These are phyloP conservation scores for Gallinago paraguaiae DNA, from an alignment of 2,113 vertebrate genomes.

Conservation along the genomic window DNA sequence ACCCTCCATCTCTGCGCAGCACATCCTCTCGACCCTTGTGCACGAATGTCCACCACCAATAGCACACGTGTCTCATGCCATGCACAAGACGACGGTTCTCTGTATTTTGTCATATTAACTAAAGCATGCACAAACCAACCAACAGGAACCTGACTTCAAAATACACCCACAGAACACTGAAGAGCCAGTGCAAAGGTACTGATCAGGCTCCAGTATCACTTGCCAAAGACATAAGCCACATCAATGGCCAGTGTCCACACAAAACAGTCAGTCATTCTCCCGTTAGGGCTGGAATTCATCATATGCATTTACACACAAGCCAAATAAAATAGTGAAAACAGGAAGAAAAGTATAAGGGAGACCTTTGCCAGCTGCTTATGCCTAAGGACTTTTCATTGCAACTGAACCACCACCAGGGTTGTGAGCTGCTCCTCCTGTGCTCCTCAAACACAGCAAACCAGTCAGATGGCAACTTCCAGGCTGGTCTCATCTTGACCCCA, in stretches of 20 bases:
- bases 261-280: background rate
- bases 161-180: background rate
- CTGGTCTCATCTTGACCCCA: background rate
- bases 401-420: background rate
- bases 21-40: accelerated
- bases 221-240: background rate
- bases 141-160: background rate
- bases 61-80: accelerated
- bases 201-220: background rate
- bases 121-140: background rate
- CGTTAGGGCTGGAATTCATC: background rate
- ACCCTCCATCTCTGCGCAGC: background rate
- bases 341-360: accelerated
- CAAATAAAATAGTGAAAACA: background rate
- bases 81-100: accelerated
- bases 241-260: background rate
- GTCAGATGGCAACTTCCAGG: background rate
- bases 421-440: background rate
- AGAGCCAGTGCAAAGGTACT: background rate
- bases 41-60: background rate
- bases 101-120: background rate
- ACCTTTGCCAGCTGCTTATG: background rate
- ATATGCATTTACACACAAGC: background rate
- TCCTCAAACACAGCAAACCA: background rate
- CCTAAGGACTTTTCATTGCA: background rate